These are phyloP conservation scores for Drosophila atripex DNA, from an alignment of 2,888 invertebrate species.

Conservation along the genomic window DNA sequence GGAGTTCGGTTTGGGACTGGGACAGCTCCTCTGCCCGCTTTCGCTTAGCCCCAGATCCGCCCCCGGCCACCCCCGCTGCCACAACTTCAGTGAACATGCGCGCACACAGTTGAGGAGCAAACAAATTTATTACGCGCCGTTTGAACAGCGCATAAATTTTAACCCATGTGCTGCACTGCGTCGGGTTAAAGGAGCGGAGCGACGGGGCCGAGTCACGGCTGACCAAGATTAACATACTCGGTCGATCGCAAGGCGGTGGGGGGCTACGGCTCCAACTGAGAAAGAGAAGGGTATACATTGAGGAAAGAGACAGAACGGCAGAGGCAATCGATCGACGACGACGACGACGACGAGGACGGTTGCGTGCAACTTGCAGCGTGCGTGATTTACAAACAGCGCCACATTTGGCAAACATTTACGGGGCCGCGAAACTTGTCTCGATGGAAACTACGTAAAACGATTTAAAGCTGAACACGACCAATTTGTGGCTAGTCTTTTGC, in stretches of 20 bases:
- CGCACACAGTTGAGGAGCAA: constrained; percentile 81
- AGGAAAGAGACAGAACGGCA: constrained; percentile 10
- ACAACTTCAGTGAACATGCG: constrained; percentile 80
- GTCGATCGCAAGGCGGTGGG: constrained; percentile 55
- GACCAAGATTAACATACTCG: constrained; percentile 73
- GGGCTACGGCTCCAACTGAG: constrained; percentile 28
- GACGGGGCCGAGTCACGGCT: constrained; percentile 45
- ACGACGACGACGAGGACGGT: constrained; percentile 35
- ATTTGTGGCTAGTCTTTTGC: constrained; percentile 66
- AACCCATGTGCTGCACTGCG: constrained; percentile 36
- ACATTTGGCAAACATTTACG: constrained; percentile 77
- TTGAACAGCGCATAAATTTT: constrained; percentile 81
- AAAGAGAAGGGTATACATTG: constrained; percentile 12
- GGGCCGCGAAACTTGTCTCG: constrained; percentile 65
- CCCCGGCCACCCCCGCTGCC: background rate
- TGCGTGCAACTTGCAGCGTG: constrained; percentile 65
- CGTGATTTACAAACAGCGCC: constrained; percentile 80
- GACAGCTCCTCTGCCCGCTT: constrained; percentile 1
- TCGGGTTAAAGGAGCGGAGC: constrained; percentile 17
- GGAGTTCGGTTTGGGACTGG: constrained; percentile 17
- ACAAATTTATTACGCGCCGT: constrained; percentile 81
- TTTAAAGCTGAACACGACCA: constrained; percentile 77
- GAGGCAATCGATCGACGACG: constrained; percentile 69
- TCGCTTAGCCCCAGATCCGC: background rate
- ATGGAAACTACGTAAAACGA: constrained; percentile 73